Base-by-base conservation (phyloP, 2,113 vertebrate species). In the Prolemur simus region DNA sequence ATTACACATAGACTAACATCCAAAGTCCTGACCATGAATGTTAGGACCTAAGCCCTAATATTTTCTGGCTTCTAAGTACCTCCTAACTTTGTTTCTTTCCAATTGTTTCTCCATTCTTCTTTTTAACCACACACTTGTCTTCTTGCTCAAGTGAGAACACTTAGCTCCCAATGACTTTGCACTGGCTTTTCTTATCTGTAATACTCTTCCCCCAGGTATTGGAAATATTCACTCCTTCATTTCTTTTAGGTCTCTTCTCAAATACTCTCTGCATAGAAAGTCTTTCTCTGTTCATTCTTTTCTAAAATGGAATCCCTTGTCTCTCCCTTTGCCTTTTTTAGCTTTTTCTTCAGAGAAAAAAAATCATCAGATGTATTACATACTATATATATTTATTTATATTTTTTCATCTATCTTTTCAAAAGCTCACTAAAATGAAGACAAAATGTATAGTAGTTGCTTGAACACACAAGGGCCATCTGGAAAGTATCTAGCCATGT, bases 281-380 rank as follows among this genome's bases (percentile, higher is more conserved):
- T 7, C 27, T 1, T 47, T 83, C 20, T 63, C 27, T 71, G 10
- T 82, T 64, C 25, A 74, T 27, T 27, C 14, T 15, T 8, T 47
- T 21, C 18, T 80, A 86, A 86, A 91, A 17, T 11, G 45, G 34
- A 14, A 56, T n/a, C 15, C 32, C 15, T 18, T 68, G 0, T 81
- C 1, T 52, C 10, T 3, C 1, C 21, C 1, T 1, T 7, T 34
- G 2, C 8, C 20, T 32, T 54, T 52, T 69, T 66, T 23, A 80
- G 10, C 4, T 60, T 96, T 89, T 52, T 60, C 60, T 93, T 89
- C 32, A 89, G 42, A 94, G 32, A 6, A 63, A 86, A 32, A 60
- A 45, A 8, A 34, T 60, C 63, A 52, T 27, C 69, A 88, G 39
- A 52, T 47, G 8, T 34, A 63, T 45, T 91, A 47, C 45, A 68